These are phyloP conservation scores for Peromyscus californicus DNA, from an alignment of 2,113 vertebrate species.

Conservation along the genomic window DNA sequence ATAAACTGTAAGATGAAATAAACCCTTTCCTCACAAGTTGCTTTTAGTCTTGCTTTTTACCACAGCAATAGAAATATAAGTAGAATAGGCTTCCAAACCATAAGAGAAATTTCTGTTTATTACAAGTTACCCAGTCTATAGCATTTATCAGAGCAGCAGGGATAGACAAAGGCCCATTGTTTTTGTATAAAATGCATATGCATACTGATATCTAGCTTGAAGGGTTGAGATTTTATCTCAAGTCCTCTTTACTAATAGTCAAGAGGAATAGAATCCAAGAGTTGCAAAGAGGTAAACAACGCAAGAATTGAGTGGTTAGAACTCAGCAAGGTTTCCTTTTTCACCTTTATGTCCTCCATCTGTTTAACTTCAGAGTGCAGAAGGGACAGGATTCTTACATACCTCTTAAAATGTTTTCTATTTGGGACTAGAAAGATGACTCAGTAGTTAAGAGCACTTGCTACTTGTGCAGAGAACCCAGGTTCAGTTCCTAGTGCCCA, in stretches of 20 bases:
- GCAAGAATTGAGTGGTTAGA: not conserved
- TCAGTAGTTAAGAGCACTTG: not conserved
- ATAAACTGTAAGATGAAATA: not conserved
- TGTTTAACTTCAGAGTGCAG: not conserved
- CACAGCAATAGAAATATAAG: not conserved
- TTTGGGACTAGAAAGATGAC: not conserved
- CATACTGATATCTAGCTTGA: slow-evolving; percentile 25
- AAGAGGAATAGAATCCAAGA: not conserved
- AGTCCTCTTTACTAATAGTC: not conserved
- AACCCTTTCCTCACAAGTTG: not conserved
- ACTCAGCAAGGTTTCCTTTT: not conserved
- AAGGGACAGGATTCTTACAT: not conserved
- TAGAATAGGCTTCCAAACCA: not conserved
- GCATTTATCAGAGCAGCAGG: not conserved
- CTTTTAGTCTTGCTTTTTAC: not conserved
- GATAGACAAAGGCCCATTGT: not conserved
- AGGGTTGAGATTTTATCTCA: not conserved
- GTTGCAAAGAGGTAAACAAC: not conserved
- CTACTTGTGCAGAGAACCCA: not conserved
- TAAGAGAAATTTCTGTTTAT: not conserved
- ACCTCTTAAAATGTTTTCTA: not conserved
- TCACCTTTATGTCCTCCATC: not conserved
- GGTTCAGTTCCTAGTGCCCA: not conserved
- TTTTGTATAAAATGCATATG: slow-evolving; percentile 1
- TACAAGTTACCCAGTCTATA: not conserved